A percentile compares a stretch with the other conserved stretches of the same genome.
Evolutionary conservation across 2,797 vertebrate genomes (phyloP).

Genomic region (Somateria mollissima): DNA sequence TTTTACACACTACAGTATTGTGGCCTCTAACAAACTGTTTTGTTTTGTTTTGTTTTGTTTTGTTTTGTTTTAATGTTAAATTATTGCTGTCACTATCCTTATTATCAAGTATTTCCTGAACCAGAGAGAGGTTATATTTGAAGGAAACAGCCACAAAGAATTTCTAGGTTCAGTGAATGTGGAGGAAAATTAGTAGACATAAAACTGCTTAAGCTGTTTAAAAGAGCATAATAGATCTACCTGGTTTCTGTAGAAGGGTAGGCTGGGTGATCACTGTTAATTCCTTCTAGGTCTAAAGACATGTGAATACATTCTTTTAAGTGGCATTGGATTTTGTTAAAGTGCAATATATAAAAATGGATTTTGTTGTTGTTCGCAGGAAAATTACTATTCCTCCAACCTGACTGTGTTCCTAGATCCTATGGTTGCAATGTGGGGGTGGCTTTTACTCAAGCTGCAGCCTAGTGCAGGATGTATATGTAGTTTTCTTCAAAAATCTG

Average conservation of each 20-base stretch:
- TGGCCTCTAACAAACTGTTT: not conserved
- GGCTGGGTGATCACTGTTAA: not conserved
- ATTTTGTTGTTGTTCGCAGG: not conserved
- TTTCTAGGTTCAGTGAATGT: not conserved
- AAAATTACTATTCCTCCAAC: not conserved
- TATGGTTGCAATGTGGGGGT: not conserved
- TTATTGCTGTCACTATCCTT: not conserved
- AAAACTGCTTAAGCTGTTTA: not conserved
- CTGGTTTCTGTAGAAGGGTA: not conserved
- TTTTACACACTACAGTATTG: not conserved
- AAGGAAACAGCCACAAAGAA: not conserved
- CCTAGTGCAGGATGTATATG: not conserved
- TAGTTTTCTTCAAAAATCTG: not conserved
- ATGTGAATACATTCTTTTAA: not conserved
- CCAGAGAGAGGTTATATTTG: not conserved
- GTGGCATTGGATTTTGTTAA: not conserved
- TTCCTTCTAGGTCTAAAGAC: not conserved
- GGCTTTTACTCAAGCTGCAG: not conserved
- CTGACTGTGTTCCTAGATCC: not conserved
- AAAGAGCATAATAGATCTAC: not conserved
- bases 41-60: fast-evolving
- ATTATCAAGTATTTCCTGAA: not conserved
- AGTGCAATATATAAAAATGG: not conserved
- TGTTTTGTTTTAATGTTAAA: not conserved
- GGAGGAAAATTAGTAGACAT: not conserved